These are phyloP conservation scores for Myopa tessellatipennis DNA, from an alignment of 2,888 invertebrate species.

Conservation along the genomic window DNA sequence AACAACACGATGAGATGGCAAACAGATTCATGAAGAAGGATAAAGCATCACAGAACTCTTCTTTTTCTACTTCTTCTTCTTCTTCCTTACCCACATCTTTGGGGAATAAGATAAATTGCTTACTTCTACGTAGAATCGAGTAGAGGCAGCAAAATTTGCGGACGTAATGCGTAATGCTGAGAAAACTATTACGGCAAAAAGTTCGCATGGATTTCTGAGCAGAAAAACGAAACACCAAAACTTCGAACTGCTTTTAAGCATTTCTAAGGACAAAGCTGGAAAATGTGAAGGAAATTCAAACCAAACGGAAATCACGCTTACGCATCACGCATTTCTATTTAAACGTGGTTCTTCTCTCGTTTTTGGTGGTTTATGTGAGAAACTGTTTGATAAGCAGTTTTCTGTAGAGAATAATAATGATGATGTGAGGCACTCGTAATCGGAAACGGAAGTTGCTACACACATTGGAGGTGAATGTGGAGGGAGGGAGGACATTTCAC, in stretches of 20 bases:
- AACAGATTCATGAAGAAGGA: not conserved
- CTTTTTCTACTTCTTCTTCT: not conserved
- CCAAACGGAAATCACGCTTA: not conserved
- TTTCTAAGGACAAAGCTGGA: not conserved
- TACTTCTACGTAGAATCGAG: not conserved
- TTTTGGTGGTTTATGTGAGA: not conserved
- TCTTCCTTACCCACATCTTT: not conserved
- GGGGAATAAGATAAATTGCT: conserved; percentile 4
- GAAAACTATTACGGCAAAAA: not conserved
- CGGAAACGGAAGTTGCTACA: not conserved
- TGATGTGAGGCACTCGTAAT: not conserved
- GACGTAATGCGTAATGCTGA: not conserved
- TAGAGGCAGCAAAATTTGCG: not conserved
- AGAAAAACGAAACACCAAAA: not conserved
- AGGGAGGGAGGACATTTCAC: not conserved
- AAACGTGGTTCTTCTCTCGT: not conserved
- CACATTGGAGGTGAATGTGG: too few species aligned
- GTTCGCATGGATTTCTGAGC: too few species aligned
- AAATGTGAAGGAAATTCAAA: not conserved
- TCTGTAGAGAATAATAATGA: not conserved
- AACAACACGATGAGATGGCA: not conserved
- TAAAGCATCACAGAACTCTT: not conserved
- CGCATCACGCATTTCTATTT: not conserved
- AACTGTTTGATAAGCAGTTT: conserved; percentile 14
- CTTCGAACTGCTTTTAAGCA: not conserved